These are phyloP conservation scores for Drosophila anomalata DNA, from an alignment of 2,888 invertebrate species.

Conservation along the genomic window DNA sequence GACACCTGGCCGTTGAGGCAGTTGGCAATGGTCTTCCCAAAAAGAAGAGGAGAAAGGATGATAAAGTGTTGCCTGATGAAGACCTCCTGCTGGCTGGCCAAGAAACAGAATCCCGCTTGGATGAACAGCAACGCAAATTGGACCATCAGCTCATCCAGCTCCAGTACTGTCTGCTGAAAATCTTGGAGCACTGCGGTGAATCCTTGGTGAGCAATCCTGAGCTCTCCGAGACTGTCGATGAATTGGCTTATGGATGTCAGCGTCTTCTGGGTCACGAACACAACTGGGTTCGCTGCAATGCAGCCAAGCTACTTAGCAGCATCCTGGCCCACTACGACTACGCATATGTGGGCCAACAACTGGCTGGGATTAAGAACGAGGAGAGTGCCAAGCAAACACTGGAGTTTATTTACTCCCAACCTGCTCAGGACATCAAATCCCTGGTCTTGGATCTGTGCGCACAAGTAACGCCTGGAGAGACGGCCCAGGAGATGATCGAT, in stretches of 20 bases:
- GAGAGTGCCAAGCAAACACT: conserved; percentile 59
- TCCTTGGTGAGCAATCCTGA: conserved; percentile 84
- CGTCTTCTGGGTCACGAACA: conserved; percentile 91
- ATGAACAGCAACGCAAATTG: conserved; percentile 87
- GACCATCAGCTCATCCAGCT: conserved; percentile 92
- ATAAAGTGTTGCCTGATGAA: conserved; percentile 21
- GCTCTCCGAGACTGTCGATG: conserved; percentile 84
- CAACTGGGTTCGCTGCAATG: conserved; percentile 92
- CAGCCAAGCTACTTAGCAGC: conserved; percentile 90
- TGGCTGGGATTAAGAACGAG: conserved; percentile 83
- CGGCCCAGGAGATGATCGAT: conserved; percentile 90
- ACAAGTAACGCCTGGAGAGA: conserved; percentile 88
- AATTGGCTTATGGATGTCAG: conserved; percentile 88
- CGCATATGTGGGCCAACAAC: conserved; percentile 85
- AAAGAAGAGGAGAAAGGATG: conserved; percentile 51
- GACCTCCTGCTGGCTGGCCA: conserved; percentile 46
- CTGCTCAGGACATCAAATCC: conserved; percentile 87
- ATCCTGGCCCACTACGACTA: conserved; percentile 88
- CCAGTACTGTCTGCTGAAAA: conserved; percentile 88
- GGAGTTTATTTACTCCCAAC: conserved; percentile 87
- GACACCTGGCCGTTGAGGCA: conserved; percentile 55
- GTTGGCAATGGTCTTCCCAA: conserved; percentile 1
- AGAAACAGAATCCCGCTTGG: conserved; percentile 79
- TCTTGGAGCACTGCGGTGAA: conserved; percentile 87
- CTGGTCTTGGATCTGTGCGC: conserved; percentile 90